Evolutionary conservation across 1,140 invertebrate species (phyloP).

Genomic region (Papilio xuthus): DNA sequence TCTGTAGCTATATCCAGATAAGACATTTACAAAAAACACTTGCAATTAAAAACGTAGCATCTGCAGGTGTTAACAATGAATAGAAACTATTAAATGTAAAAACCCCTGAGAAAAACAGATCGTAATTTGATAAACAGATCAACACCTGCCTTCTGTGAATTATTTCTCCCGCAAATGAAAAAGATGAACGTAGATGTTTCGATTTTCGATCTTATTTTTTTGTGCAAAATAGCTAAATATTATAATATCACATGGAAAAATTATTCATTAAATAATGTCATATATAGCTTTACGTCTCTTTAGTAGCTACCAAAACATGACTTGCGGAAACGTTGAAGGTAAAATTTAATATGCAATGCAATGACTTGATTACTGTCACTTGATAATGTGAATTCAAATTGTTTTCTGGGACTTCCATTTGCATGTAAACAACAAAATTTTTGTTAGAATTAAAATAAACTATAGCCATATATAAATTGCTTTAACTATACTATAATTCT

Average conservation of each 20-base stretch:
- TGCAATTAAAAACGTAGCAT: background rate
- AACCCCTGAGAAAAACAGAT: background rate
- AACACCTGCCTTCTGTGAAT: background rate
- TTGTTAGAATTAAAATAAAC: background rate
- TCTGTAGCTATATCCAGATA: background rate
- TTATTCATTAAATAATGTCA: no score
- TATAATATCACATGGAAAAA: no score
- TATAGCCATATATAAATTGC: background rate
- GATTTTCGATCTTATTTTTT: background rate
- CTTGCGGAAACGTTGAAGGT: conserved; percentile 4
- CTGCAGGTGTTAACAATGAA: background rate
- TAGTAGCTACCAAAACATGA: background rate
- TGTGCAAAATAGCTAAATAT: no score
- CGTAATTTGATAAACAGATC: background rate
- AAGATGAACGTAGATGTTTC: background rate
- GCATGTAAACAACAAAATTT: background rate
- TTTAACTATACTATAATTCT: background rate
- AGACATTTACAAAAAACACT: background rate
- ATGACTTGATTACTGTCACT: conserved; percentile 2
- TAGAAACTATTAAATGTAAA: background rate
- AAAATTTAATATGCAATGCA: conserved; percentile 13
- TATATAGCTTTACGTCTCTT: no score
- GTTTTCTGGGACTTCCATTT: background rate
- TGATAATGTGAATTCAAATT: background rate
- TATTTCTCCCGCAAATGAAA: background rate